Evolutionary conservation across 2,888 invertebrate genomes (phyloP), one percentile per base, ranked within the genome.

Genomic region (Teinopalpus imperialis): DNA sequence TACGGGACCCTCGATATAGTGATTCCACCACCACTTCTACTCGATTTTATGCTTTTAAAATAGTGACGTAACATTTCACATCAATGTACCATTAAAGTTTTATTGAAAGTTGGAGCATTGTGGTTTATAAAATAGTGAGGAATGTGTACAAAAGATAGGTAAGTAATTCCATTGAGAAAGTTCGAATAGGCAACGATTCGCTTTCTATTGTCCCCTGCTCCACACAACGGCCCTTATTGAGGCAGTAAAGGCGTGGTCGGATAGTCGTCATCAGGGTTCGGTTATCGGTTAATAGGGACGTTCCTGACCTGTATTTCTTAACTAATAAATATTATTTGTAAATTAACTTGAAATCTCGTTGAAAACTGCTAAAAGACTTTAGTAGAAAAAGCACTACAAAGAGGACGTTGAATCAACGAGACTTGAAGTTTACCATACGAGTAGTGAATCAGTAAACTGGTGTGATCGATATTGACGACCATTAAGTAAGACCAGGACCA

Each of bases 191-290:
- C 36, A 44, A 36, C 44, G 43, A 36, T 26, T 18, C 43, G 42
- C 41, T 34, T 43, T 40, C 43, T 44, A 32, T 45, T 43, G 30
- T 32, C 50, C 24, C 39, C 8, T 54, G 41, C n/a, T 43, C 51
- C 60, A 50, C 43, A 43, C 29, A 50, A 44, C 51, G 55, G 59
- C 59, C 59, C 62, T 59, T 54, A 59, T 55, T 56, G 59, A 47
- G 57, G 67, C 48, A 54, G 56, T 27, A 27, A 50, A 62, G 66
- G 71, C 64, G 61, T 61, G 59, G 59, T 57, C 48, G 55, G 42
- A 47, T 48, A 49, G 65, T 57, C 69, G 69, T 63, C 63, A 57
- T 47, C 46, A 54, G 63, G 44, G 31, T 43, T 42, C 29, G 41
- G 45, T 60, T 57, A 63, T 63, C 64, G 56, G 49, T 54, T 21